Evolutionary conservation across 1,140 invertebrate genomes (phyloP).

Genomic region (Reticulitermes speratus): DNA sequence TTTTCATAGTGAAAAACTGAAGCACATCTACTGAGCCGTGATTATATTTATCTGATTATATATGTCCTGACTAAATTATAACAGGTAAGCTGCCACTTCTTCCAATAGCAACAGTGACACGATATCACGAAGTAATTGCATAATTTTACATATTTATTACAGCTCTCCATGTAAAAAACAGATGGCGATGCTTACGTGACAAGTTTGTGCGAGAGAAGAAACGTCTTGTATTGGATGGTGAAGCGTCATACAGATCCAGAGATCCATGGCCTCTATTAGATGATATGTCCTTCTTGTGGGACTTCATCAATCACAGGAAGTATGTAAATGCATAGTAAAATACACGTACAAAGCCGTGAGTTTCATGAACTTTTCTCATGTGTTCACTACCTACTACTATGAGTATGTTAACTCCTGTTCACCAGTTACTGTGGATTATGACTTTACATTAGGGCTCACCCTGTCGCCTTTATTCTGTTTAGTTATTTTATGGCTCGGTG

Average conservation of each 20-base stretch:
- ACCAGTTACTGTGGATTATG: no score
- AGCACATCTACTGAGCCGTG: no score
- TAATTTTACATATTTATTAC: not conserved
- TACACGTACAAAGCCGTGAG: no score
- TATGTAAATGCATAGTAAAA: not conserved
- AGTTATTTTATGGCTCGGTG: no score
- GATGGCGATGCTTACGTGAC: constrained; percentile 22
- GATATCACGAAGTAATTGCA: not conserved
- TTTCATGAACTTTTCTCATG: not conserved
- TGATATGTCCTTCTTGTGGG: constrained; percentile 25
- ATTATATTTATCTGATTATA: no score
- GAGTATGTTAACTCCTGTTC: no score
- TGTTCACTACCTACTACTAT: not conserved
- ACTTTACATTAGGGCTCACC: no score
- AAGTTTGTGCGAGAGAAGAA: constrained; percentile 26
- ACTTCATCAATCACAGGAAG: constrained; percentile 23
- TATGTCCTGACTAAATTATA: no score
- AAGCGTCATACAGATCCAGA: not conserved
- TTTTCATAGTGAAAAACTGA: no score
- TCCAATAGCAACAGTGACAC: no score
- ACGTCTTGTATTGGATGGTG: not conserved
- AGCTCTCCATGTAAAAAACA: constrained; percentile 19
- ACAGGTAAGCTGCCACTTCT: no score
- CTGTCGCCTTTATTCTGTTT: no score
- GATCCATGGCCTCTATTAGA: constrained; percentile 25